Base-by-base conservation (phyloP, 2,113 vertebrate species). In the Maccullochella peelii region DNA sequence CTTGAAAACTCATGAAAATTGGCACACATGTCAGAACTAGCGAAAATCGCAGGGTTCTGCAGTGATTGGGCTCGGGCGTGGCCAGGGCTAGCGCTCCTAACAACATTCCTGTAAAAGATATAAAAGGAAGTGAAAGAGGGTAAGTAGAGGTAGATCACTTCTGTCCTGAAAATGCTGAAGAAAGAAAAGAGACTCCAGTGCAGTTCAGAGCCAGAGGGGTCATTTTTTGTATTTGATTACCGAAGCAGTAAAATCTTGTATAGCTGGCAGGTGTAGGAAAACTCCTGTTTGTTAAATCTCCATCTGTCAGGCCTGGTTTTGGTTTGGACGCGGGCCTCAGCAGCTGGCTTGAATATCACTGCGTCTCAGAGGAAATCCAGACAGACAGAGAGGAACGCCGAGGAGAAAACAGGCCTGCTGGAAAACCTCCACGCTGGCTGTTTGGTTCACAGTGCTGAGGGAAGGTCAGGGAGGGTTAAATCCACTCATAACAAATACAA, bases 291-390 rank as follows among this genome's bases (percentile, higher is more conserved):
- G 73, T 27, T 50, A 50, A 79, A 65, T 63, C 54, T 66, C 38
- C 6, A n/a, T 54, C 79, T 83, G 55, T 38, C 12, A 1, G 47
- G 44, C 18, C 14, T 57, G 66, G 47, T 77, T 85, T 40, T 57
- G 79, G 57, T 87, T 83, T 88, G 76, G 76, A 68, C 16, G 8
- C 2, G 7, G 11, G 67, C 83, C 78, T 30, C 36, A 23, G 87
- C 91, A 86, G 85, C 91, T 84, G 91, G 74, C 50, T 72, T 8
- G 20, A 73, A 89, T 74, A 71, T 83, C 69, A 75, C 68, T 2
- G 33, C 52, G 80, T 85, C 77, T 82, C 78, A 47, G 83, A 89
- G 88, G 82, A 90, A 85, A 83, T 61, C 63, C 82, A 85, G 86
- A 69, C 88, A 80, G 80, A 82, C 25, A 33, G 65, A 62, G 58